phyloP scores from a whole-genome alignment of 2,113 vertebrate genomes.

The Chaetodon trifascialis region DNA sequence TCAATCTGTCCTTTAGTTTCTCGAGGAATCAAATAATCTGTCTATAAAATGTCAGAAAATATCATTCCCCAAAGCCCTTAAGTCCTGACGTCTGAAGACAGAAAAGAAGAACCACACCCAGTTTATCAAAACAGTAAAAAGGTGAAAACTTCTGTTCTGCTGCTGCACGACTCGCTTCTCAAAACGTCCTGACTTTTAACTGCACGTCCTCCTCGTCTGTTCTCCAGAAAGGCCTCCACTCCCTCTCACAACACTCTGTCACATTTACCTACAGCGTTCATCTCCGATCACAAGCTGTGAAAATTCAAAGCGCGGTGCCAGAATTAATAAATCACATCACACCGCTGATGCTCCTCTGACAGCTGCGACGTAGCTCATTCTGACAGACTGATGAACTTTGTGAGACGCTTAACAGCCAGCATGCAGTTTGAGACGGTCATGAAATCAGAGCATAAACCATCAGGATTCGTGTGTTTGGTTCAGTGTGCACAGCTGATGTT shows the following conservation, averaged over 20 bases:
- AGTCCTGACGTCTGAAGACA: neutral
- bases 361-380: neutral
- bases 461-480: too few relatives aligned
- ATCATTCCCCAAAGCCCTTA: neutral
- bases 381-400: neutral
- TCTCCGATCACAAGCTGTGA: slow-evolving; percentile 25
- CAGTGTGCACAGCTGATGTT: neutral
- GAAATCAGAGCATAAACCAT: neutral
- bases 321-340: slow-evolving; percentile 27
- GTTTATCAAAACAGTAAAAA: too few relatives aligned
- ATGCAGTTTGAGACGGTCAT: neutral
- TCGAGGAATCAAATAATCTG: too few relatives aligned
- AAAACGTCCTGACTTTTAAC: too few relatives aligned
- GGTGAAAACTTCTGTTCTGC: too few relatives aligned
- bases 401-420: neutral
- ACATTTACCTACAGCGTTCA: neutral
- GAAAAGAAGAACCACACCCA: neutral
- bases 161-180: too few relatives aligned
- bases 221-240: neutral
- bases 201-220: neutral
- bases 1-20: too few relatives aligned
- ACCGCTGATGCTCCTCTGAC: neutral
- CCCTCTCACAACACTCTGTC: neutral
- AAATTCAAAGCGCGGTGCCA: slow-evolving; percentile 37
- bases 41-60: too few relatives aligned